phyloP scores from a whole-genome alignment of 2,113 vertebrate genomes.

The Clarias magur region DNA sequence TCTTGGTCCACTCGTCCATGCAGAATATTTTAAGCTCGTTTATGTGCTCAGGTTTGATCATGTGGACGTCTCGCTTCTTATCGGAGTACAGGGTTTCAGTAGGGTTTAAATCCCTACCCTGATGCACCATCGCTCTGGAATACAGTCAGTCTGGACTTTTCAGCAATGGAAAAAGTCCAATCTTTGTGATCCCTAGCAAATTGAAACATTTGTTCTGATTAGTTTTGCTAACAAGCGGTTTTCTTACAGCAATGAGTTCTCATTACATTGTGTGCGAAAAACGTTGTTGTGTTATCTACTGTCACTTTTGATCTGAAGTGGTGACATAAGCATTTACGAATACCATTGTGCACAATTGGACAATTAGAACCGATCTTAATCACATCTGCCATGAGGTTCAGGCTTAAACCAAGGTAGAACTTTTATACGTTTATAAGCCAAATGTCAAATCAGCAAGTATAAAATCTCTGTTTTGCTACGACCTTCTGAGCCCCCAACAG shows the following conservation, averaged over 20 bases:
- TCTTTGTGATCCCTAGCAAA: too few species aligned
- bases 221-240: too few species aligned
- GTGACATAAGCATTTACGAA: background rate
- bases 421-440: background rate
- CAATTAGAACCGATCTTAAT: background rate
- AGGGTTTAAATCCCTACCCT: too few species aligned
- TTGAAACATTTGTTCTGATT: too few species aligned
- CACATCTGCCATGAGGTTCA: background rate
- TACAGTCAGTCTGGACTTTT: too few species aligned
- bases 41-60: background rate
- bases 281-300: too few species aligned
- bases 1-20: background rate
- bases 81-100: background rate
- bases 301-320: too few species aligned
- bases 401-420: background rate
- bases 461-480: background rate
- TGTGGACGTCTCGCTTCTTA: background rate
- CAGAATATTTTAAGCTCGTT: background rate
- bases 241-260: too few species aligned
- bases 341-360: background rate
- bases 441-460: background rate
- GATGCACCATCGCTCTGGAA: too few species aligned
- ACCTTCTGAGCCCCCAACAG: background rate
- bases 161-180: too few species aligned
- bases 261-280: too few species aligned